These are phyloP conservation scores for Syngnathus typhle DNA, from an alignment of 2,113 vertebrate genomes.

Conservation along the genomic window DNA sequence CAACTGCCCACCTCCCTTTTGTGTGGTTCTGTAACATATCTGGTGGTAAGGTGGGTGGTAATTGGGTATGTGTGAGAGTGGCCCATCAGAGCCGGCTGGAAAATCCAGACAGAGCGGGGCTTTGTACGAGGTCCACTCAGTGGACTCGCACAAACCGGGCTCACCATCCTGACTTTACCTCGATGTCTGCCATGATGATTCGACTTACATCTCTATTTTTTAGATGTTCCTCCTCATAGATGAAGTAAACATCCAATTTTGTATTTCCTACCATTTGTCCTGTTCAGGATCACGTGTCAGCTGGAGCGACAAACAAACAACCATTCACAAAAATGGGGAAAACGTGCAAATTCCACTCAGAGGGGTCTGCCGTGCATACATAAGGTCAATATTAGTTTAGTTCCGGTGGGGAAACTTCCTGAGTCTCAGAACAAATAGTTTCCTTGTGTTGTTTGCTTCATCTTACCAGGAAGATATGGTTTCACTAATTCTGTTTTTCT, in stretches of 20 bases:
- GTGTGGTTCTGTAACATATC: slow-evolving; percentile 44
- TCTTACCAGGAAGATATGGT: background rate
- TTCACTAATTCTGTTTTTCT: background rate
- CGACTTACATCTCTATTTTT: slow-evolving; percentile 30
- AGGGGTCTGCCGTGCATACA: background rate
- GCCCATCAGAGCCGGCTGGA: slow-evolving; percentile 41
- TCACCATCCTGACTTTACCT: slow-evolving; percentile 21
- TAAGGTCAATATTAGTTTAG: background rate
- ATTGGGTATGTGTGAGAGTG: slow-evolving; percentile 40
- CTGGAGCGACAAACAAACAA: background rate
- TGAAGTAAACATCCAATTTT: background rate
- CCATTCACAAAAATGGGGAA: background rate
- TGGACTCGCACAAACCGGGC: slow-evolving; percentile 29
- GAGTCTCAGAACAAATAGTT: background rate
- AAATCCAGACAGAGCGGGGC: slow-evolving; percentile 54
- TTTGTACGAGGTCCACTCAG: slow-evolving; percentile 48
- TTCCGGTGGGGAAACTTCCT: background rate
- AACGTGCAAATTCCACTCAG: background rate
- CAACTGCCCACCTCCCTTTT: slow-evolving; percentile 13
- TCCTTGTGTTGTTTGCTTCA: background rate
- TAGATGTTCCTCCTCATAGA: slow-evolving; percentile 5
- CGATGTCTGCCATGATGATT: slow-evolving; percentile 46
- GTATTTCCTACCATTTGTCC: background rate
- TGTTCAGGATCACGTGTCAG: background rate
- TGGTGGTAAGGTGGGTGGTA: slow-evolving; percentile 44